A percentile compares a stretch with the other conserved stretches of the same genome.
Conservation (phyloP, 1,140 invertebrate species). For the Drosophila bipectinata region DNA sequence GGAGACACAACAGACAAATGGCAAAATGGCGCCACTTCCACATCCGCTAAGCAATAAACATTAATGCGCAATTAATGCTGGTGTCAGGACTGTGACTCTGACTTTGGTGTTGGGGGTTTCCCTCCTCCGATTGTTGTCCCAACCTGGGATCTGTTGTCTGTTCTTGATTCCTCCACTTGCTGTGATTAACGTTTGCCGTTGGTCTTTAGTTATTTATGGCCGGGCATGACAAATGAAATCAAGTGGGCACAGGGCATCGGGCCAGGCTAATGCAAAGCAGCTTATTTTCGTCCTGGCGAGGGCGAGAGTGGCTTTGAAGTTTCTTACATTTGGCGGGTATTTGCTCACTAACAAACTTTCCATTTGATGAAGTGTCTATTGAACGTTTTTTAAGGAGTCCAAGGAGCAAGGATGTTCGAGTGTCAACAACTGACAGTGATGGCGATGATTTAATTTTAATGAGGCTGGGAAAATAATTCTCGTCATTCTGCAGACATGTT, state of each 20-base stretch:
- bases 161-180: conserved; percentile 65
- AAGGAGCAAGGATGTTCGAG: background rate
- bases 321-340: conserved; percentile 18
- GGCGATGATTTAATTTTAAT: background rate
- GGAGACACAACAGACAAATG: conserved; percentile 41
- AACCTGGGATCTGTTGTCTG: conserved; percentile 43
- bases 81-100: conserved; percentile 49
- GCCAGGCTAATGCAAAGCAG: conserved; percentile 23
- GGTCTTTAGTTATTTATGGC: conserved; percentile 65
- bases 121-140: background rate
- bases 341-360: conserved; percentile 19
- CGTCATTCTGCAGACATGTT: background rate
- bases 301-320: conserved; percentile 28
- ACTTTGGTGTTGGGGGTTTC: conserved; percentile 13
- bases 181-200: conserved; percentile 67
- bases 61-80: conserved; percentile 80
- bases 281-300: conserved; percentile 13
- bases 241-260: conserved; percentile 22
- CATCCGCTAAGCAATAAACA: conserved; percentile 77
- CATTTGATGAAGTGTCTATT: conserved; percentile 19
- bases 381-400: background rate
- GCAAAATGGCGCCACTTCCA: conserved; percentile 77
- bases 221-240: conserved; percentile 42
- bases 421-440: conserved; percentile 3
- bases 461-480: background rate